Evolutionary conservation across 2,113 vertebrate species (phyloP), one percentile per base, ranked within the genome.

Genomic region (Cepphus grylle): DNA sequence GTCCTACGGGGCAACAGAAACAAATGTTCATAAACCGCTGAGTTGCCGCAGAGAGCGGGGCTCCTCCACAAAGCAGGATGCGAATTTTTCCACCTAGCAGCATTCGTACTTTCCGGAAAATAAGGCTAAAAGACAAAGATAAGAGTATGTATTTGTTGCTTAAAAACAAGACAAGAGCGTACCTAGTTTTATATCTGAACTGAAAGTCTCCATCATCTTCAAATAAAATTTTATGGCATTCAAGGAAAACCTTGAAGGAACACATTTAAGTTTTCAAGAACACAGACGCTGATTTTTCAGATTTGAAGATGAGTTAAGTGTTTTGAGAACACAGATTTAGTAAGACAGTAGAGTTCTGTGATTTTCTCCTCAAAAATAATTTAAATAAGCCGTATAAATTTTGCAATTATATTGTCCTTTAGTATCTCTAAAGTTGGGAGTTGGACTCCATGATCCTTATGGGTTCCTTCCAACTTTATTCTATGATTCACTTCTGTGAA

Each of bases 11-110:
- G 96, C 99, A 99, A 95, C 99, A 99, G 82, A 99, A 99, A 61
- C 99, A 99, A 89, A 99, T 99, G 55, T 99, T 99, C 99, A 99
- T 99, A 97, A 99, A 99, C 38, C 99, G 98, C 88, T 99, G 99
- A 1, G 99, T 99, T 32, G 98, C 96, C 4, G 99, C 98, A 2
- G 99, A 99, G 12, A 99, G 98, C 0, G 99, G 99, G 6, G 99
- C 99, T 10, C 99, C 99, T 3, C 99, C 99, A 52, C 99, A 99
- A 9, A 99, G 89, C 73, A 99, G 95, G 19, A 99, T 86, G 10
- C 99, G 98, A 7, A 98, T 98, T 62, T 96, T 99, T 38, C 99
- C 99, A 18, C 99, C 99, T 11, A 99, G 97, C 91, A 99, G 97
- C 84, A 98, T 97, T 59, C 99, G 98, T 50, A 99, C 97, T 93